Evolutionary conservation across 2,888 invertebrate genomes (phyloP), one percentile per base, ranked within the genome.

Genomic region (Idaea biselata): DNA sequence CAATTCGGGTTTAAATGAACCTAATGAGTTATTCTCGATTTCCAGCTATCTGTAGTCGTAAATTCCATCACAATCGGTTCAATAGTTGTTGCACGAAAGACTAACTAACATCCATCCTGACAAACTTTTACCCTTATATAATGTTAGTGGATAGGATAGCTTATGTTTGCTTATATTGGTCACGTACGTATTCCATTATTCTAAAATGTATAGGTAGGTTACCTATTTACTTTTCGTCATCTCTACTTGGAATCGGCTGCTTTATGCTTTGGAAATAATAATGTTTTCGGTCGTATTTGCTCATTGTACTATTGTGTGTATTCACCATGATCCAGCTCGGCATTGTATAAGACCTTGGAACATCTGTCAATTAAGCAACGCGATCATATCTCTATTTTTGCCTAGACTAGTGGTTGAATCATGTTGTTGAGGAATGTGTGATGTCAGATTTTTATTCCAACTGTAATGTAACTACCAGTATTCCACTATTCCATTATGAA

Each of bases 321-420:
- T 44, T 44, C 6, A 11, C 44, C 44, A 44, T 44, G 14, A 44
- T 44, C 44, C 44, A 44, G 44, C 44, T 44, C 5, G 17, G 7
- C 56, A 18, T 56, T 56, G 56, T 63, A 60, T 61, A 65, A 72
- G 76, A 77, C 83, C 82, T 82, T 83, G 80, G 62, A 58, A 61
- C 66, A 62, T 63, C 68, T 76, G 78, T 79, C 80, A 81, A 81
- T 83, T 83, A 81, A 73, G 74, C 78, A 79, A 65, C 73, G 79
- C 71, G 73, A 76, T 80, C 75, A 75, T 79, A 78, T 79, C 78
- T 80, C 74, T 82, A 81, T 81, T 81, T 83, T 78, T 77, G 75
- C 73, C 60, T 65, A 11, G 44, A 8, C 44, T 44, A 69, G 68
- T 67, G 68, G 76, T 79, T 81, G 84, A 81, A 78, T 84, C 82